Evolutionary conservation across 2,888 invertebrate genomes (phyloP).

Genomic region (Diabrotica balteata): DNA sequence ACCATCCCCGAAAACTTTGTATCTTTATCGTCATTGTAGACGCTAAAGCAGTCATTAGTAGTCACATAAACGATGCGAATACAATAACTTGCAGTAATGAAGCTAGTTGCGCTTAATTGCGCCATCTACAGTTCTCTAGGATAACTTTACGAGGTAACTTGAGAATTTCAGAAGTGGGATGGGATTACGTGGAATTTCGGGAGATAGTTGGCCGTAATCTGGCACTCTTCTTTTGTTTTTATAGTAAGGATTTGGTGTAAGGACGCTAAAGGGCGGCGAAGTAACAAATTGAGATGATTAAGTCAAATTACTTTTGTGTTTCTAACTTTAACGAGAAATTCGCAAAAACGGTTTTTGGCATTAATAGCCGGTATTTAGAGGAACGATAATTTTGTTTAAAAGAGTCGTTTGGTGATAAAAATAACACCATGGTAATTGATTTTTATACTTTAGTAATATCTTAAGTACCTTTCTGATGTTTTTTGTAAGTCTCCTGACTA

Average conservation of each 20-base stretch:
- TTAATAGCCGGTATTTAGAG: not conserved
- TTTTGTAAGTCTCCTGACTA: no score
- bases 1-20: slow-evolving; percentile 19
- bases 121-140: slow-evolving; percentile 20
- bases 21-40: slow-evolving; percentile 21
- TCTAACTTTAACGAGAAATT: not conserved
- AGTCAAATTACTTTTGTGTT: slow-evolving; percentile 13
- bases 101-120: slow-evolving; percentile 36
- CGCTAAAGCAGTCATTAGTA: slow-evolving; percentile 29
- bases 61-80: slow-evolving; percentile 33
- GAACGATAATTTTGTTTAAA: no score
- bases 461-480: no score
- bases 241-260: slow-evolving; percentile 16
- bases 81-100: slow-evolving; percentile 33
- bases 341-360: slow-evolving; percentile 1
- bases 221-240: slow-evolving; percentile 19
- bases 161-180: slow-evolving; percentile 26
- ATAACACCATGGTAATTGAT: no score
- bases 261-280: slow-evolving; percentile 6
- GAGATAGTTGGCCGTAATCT: slow-evolving; percentile 18
- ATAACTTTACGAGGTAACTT: slow-evolving; percentile 28
- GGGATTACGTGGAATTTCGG: slow-evolving; percentile 24
- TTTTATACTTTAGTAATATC: no score
- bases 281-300: slow-evolving; percentile 23
- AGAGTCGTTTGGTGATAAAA: no score